Conservation (phyloP, 2,113 vertebrate species). For the Noctilio leporinus region DNA sequence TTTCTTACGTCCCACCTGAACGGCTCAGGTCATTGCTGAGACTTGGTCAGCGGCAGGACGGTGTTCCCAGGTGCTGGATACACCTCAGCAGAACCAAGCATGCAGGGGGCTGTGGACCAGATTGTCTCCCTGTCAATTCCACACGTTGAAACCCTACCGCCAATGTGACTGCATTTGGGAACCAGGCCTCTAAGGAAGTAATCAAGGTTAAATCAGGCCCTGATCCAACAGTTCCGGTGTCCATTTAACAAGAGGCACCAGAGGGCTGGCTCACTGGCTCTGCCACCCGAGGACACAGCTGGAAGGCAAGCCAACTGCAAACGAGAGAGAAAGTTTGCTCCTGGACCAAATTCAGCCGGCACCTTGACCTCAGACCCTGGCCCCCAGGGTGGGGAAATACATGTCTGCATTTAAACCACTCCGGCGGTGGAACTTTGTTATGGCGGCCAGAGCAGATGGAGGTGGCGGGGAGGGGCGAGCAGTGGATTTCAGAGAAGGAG, state of each 20-base stretch:
- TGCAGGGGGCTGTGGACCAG: background rate
- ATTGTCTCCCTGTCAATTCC: background rate
- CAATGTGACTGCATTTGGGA: background rate
- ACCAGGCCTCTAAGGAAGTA: background rate
- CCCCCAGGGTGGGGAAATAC: background rate
- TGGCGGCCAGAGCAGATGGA: background rate
- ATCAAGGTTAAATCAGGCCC: background rate
- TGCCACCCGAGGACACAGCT: background rate
- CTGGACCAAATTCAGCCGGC: fast-evolving
- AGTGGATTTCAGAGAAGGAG: background rate
- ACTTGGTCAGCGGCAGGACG: background rate
- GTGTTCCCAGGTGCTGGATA: background rate
- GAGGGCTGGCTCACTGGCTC: background rate
- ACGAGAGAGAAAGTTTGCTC: background rate
- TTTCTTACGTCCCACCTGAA: background rate
- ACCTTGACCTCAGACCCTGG: background rate
- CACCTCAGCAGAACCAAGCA: background rate
- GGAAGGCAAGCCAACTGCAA: background rate
- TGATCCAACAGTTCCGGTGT: background rate
- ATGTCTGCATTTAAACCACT: too few relatives aligned
- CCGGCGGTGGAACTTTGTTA: background rate
- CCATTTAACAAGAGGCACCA: background rate
- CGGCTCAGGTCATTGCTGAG: background rate
- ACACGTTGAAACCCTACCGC: background rate
- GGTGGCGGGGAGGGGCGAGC: background rate